Evolutionary conservation across 1,140 invertebrate species (phyloP).

Genomic region (Doryteuthis pealeii): DNA sequence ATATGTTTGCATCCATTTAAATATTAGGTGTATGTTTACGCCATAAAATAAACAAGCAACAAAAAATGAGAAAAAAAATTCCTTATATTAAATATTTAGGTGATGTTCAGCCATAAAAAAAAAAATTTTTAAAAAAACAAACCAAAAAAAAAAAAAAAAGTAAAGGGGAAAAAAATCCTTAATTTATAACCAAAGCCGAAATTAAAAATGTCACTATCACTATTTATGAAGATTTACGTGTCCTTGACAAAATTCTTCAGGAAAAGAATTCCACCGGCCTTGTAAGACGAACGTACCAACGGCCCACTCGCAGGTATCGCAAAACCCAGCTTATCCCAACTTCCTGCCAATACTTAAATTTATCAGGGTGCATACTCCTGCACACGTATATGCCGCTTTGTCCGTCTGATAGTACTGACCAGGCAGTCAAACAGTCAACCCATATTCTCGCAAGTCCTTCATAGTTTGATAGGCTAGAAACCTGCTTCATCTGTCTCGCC

Average conservation of each 20-base stretch:
- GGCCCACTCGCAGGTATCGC: constrained; percentile 97
- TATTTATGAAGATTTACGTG: too few species aligned
- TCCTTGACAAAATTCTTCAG: not conserved
- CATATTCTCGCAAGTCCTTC: constrained; percentile 74
- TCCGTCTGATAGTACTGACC: constrained; percentile 99
- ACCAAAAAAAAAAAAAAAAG: too few species aligned
- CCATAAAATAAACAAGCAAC: too few species aligned
- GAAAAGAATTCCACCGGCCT: constrained; percentile 80
- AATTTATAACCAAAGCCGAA: too few species aligned
- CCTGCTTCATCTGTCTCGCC: constrained; percentile 95
- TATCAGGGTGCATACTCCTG: constrained; percentile 96
- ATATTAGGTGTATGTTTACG: too few species aligned
- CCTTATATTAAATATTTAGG: too few species aligned
- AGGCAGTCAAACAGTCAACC: constrained; percentile 95
- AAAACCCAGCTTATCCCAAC: constrained; percentile 88
- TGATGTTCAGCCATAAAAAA: too few species aligned
- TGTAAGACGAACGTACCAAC: constrained; percentile 94
- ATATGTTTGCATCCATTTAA: too few species aligned
- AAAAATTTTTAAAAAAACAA: too few species aligned
- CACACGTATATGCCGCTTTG: constrained; percentile 91
- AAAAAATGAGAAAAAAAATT: too few species aligned
- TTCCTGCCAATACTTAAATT: constrained; percentile 89
- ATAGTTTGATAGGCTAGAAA: constrained; percentile 85
- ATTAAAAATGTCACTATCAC: too few species aligned
- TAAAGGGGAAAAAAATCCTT: too few species aligned